A percentile compares a stretch with the other conserved stretches of the same genome.
Conservation (phyloP, 2,888 invertebrate genomes). For the Theretra japonica region DNA sequence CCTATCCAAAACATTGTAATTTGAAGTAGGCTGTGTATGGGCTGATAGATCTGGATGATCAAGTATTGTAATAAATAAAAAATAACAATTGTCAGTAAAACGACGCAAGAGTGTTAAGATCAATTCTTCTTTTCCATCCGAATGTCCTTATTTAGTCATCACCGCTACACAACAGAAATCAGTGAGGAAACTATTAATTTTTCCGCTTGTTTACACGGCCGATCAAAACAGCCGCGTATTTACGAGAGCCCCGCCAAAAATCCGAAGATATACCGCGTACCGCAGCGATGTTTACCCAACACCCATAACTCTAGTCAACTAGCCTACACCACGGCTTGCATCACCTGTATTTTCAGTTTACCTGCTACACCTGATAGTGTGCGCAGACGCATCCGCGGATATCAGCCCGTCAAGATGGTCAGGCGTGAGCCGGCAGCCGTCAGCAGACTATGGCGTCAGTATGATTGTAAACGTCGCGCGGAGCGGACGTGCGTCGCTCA, state of each 20-base stretch:
- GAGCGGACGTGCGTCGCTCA: conserved; percentile 54
- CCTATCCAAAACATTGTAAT: no score
- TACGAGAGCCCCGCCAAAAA: conserved; percentile 10
- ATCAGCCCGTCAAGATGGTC: conserved; percentile 48
- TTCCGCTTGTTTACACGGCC: conserved; percentile 4
- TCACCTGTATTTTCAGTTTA: conserved; percentile 73
- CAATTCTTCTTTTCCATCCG: background rate
- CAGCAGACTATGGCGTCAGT: conserved; percentile 10
- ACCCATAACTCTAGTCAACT: background rate
- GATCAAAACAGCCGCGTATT: conserved; percentile 21
- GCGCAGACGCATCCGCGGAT: conserved; percentile 52
- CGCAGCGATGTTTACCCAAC: background rate
- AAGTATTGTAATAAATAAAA: no score
- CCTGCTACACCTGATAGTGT: conserved; percentile 63
- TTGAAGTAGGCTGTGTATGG: no score
- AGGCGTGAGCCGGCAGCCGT: conserved; percentile 36
- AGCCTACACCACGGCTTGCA: conserved; percentile 50
- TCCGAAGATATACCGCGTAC: conserved; percentile 1
- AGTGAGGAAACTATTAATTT: background rate
- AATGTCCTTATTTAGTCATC: background rate
- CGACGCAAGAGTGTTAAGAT: no score
- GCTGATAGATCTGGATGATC: no score
- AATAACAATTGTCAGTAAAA: no score
- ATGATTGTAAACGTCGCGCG: conserved; percentile 55
- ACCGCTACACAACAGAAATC: background rate